phyloP scores from a whole-genome alignment of 2,888 invertebrate genomes.

The Volucella inflata region DNA sequence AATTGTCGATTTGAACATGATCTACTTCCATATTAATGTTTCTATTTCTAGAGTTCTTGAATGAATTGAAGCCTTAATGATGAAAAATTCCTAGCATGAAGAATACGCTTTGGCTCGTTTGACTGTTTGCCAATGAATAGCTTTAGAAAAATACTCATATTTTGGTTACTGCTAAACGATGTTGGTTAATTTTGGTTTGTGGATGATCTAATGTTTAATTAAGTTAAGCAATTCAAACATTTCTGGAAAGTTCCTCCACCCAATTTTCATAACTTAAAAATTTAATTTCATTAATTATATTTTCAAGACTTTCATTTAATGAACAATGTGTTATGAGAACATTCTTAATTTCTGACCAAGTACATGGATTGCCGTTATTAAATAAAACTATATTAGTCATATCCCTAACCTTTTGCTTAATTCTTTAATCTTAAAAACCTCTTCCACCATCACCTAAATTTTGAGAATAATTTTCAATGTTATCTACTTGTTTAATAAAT shows the following conservation, averaged over 20 bases:
- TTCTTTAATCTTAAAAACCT: not conserved
- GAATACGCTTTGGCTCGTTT: not conserved
- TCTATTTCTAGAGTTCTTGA: no score
- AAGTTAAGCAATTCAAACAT: slow-evolving; percentile 9
- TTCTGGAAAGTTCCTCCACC: slow-evolving; percentile 10
- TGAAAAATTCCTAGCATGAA: no score
- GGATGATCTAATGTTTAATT: slow-evolving; percentile 13
- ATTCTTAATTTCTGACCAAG: not conserved
- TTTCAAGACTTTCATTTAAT: slow-evolving; percentile 3
- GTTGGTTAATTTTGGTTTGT: not conserved
- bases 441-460: no score
- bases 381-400: not conserved
- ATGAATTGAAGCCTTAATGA: no score
- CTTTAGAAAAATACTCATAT: slow-evolving; percentile 6
- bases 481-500: no score
- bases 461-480: no score
- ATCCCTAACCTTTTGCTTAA: slow-evolving; percentile 3
- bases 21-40: no score
- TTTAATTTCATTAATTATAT: slow-evolving; percentile 7
- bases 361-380: slow-evolving; percentile 6
- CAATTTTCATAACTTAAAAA: no score
- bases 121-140: slow-evolving; percentile 1
- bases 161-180: slow-evolving; percentile 11
- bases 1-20: no score
- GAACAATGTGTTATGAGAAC: not conserved